Base-by-base conservation (phyloP, 2,113 vertebrate genomes). In the Cryptotis parvus region DNA sequence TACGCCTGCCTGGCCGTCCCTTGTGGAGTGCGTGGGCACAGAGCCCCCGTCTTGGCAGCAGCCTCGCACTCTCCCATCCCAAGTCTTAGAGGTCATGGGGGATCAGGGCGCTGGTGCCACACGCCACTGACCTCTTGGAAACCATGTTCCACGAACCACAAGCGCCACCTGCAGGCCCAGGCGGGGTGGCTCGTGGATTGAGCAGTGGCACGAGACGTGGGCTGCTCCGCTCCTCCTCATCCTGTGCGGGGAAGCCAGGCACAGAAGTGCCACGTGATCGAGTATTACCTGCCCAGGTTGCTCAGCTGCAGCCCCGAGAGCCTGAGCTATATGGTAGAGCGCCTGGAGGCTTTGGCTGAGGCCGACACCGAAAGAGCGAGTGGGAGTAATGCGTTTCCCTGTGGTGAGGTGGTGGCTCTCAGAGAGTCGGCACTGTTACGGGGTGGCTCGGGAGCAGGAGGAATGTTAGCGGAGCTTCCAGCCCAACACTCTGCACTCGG, bases 261-360 rank as follows among this genome's bases (percentile, higher is more conserved):
- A 93, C 99, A 99, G 94, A 99, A 98, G 61, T 98, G 98, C 2
- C 99, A 99, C 1, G 98, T 99, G 91, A 98, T 98, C 94, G 99
- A 99, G 97, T 99, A 99, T 90, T 99, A 99, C 93, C 98, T 99
- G 89, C 99, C 99, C 77, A 99, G 98, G 80, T 96, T 99, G 88
- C 96, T 99, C 16, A 98, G 98, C 90, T 99, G 98, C 94, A 99
- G 97, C 95, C 99, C 99, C 29, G 98, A 98, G 84, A 99, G 99
- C 92, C 97, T 99, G 94, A 96, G 95, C 31, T 98, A 99, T 95
- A 99, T 99, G 99, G 98, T 99, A 45, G 97, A 97, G 94, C 98
- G 98, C 74, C 97, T 99, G 95, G 98, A 99, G 97, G 93, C 98
- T 91, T 98, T 98, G 85, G 95, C 97, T 26, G 95, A 97, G 86